Evolutionary conservation across 2,888 invertebrate species (phyloP), one percentile per base, ranked within the genome.

Genomic region (Eupsilia transversa): DNA sequence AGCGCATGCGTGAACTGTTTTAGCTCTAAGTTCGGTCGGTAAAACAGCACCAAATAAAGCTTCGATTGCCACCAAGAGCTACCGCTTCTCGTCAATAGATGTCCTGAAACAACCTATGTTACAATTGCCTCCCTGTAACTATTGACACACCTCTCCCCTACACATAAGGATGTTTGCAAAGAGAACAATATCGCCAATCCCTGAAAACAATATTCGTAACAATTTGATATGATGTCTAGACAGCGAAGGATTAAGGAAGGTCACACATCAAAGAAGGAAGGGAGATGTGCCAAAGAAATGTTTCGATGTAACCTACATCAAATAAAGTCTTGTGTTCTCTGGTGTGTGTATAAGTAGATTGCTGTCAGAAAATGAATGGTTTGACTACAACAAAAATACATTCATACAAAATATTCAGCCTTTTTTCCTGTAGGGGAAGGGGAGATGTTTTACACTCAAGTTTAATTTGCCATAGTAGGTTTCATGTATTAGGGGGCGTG

Each of bases 191-290:
- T 76, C 60, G 66, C n/a, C 66, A 77, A 83, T 74, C 71, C 54
- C 68, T 33, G 71, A 59, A 81, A 83, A 83, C 71, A 83, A 83
- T 80, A 75, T 81, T 74, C 67, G 68, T 33, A 54, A 82, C 76
- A 74, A 79, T 75, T 75, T 79, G 79, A 77, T 82, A 74, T 82
- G 76, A 80, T 67, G 82, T 82, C 82, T 82, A 82, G 82, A 82
- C 82, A 60, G 63, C 63, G 33, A 46, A 38, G 79, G 79, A 82
- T 82, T 82, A 82, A 56, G 59, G 52, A n/a, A 33, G 43, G 59
- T 23, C 76, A 73, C 52, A 64, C 46, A 67, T 76, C 72, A 79
- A 72, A 68, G 82, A 82, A 82, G 35, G 3, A 60, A 70, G 30
- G 61, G 30, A 64, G 82, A 82, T 70, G 38, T 68, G 82, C 79